Evolutionary conservation across 2,888 invertebrate genomes (phyloP), one percentile per base, ranked within the genome.

Genomic region (Ferrisia virgata): DNA sequence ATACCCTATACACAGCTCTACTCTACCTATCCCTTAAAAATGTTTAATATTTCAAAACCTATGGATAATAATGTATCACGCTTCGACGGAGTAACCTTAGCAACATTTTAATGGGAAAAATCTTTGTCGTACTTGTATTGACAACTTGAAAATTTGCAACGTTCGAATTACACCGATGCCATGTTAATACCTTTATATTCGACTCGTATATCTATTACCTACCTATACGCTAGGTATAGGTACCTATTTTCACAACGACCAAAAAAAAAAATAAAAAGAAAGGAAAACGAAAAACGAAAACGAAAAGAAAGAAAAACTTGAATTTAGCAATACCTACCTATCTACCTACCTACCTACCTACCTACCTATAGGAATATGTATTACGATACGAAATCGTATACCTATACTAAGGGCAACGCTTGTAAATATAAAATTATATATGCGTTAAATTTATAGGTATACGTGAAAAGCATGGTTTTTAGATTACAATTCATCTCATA

Each of bases 1-100:
- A 36, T 72, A 4, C 76, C n/a, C n/a, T 72, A 76, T 76, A 33
- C 11, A n/a, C n/a, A n/a, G n/a, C 39, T 78, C n/a, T 6, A 11
- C 25, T n/a, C n/a, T n/a, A 22, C 13, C 18, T 11, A 69, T 31
- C 36, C 39, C 2, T 31, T 33, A n/a, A 33, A 39, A 36, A 33
- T 31, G 18, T 76, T 76, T 36, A 36, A 76, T 76, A 76, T 36
- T 39, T 76, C 33, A 28, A 64, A 64, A 64, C 47, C 80, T 28
- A 53, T 80, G 47, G 43, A 31, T 80, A 28, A 79, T 40, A 79
- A 28, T 43, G 28, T 28, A 43, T 79, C 79, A 79, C 79, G 79
- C 43, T 39, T 40, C 79, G 40, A 43, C 28, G 28, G 11, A 39
- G 18, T 47, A 47, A 47, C 47, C 40, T 2, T 36, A 47, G 47